Conservation (phyloP, 92 coral and sea anemone species). For the Paragorgia papillata region DNA sequence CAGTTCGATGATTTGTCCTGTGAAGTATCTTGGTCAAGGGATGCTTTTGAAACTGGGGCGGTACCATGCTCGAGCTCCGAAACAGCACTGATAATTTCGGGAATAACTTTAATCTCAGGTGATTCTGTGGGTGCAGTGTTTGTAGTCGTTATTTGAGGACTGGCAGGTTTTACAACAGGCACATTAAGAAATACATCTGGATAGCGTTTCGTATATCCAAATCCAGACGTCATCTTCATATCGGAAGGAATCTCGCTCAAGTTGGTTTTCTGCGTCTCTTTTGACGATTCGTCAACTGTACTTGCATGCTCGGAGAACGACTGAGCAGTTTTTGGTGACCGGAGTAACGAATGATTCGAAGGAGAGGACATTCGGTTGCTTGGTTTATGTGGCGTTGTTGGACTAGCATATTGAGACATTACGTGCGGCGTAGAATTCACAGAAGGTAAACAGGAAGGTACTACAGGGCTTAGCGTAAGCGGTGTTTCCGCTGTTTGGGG, state of each 20-base stretch:
- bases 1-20: too few species aligned
- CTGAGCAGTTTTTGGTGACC: neutral
- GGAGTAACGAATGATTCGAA: neutral
- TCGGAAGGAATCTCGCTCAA: neutral
- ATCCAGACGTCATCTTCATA: neutral
- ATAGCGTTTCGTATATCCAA: conserved; percentile 6
- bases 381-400: neutral
- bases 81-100: neutral
- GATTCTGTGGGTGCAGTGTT: neutral
- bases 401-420: neutral
- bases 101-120: neutral
- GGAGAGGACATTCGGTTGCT: neutral
- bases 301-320: neutral
- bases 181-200: neutral
- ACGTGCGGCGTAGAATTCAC: neutral
- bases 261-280: neutral
- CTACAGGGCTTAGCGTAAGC: neutral
- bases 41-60: neutral
- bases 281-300: neutral
- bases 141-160: neutral
- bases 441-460: neutral
- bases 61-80: neutral
- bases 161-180: neutral
- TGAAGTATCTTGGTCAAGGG: too few species aligned
- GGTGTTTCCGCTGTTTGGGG: neutral